Evolutionary conservation across 2,797 vertebrate genomes (phyloP).

Genomic region (Acrocephalus scirpaceus): DNA sequence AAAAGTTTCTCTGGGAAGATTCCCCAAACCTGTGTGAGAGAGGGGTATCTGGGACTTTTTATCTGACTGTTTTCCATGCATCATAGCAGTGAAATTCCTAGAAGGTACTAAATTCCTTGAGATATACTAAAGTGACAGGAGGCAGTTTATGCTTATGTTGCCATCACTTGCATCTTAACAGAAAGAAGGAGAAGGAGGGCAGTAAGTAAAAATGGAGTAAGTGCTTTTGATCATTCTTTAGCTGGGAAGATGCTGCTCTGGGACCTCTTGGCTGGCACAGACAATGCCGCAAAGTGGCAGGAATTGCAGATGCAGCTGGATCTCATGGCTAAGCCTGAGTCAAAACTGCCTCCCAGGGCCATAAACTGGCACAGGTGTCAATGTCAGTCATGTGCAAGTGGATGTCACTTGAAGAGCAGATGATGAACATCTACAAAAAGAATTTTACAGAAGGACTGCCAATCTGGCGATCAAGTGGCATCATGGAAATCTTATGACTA

Average conservation of each 20-base stretch:
- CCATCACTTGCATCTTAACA: background rate
- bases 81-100: background rate
- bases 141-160: background rate
- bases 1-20: background rate
- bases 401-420: background rate
- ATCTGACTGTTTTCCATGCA: accelerated
- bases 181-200: background rate
- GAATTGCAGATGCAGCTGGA: background rate
- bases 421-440: background rate
- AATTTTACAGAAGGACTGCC: background rate
- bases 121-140: background rate
- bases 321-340: background rate
- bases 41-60: background rate
- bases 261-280: background rate
- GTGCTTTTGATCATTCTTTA: background rate
- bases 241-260: background rate
- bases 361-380: accelerated
- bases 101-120: background rate
- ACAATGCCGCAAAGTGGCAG: background rate
- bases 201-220: background rate
- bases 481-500: background rate
- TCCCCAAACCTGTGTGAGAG: background rate
- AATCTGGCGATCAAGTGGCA: background rate
- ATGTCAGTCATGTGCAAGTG: background rate
- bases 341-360: background rate